Conservation (phyloP, 2,113 vertebrate genomes). For the Clarias batrachus region DNA sequence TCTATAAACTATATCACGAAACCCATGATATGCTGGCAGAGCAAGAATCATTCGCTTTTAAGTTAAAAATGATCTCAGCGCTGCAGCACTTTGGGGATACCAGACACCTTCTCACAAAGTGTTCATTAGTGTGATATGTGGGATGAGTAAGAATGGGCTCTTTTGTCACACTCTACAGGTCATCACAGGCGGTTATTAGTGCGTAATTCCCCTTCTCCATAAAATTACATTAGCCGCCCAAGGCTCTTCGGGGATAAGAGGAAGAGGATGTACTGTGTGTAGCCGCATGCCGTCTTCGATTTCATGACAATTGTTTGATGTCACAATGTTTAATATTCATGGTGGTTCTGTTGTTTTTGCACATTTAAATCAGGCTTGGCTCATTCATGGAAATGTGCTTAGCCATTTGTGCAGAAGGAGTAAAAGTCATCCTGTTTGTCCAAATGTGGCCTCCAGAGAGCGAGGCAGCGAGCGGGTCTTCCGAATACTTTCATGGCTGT, state of each 20-base stretch:
- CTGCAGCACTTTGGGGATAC: slow-evolving; percentile 14
- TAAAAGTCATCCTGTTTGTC: slow-evolving; percentile 48
- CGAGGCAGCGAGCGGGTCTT: slow-evolving; percentile 33
- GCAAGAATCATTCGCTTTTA: not conserved
- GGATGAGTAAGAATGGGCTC: slow-evolving; percentile 37
- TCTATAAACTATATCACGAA: not conserved
- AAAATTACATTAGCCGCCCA: slow-evolving; percentile 19
- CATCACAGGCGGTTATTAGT: slow-evolving; percentile 26
- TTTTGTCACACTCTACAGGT: slow-evolving; percentile 38
- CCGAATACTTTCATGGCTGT: slow-evolving; percentile 61
- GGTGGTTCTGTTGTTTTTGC: slow-evolving; percentile 16
- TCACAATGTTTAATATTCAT: slow-evolving; percentile 20
- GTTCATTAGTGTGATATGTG: slow-evolving; percentile 39
- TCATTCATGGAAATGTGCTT: slow-evolving; percentile 44
- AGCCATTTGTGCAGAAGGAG: slow-evolving; percentile 35
- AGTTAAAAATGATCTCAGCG: slow-evolving; percentile 32
- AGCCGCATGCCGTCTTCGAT: not conserved
- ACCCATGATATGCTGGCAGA: not conserved
- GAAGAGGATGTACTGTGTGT: not conserved
- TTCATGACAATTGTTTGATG: slow-evolving; percentile 11
- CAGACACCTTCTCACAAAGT: slow-evolving; percentile 22
- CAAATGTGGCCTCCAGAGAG: slow-evolving; percentile 41
- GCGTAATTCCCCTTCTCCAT: slow-evolving; percentile 26
- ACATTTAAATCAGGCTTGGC: slow-evolving; percentile 19
- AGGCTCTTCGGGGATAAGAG: not conserved